phyloP scores from a whole-genome alignment of 2,888 invertebrate genomes.

The Limnephilus marmoratus region DNA sequence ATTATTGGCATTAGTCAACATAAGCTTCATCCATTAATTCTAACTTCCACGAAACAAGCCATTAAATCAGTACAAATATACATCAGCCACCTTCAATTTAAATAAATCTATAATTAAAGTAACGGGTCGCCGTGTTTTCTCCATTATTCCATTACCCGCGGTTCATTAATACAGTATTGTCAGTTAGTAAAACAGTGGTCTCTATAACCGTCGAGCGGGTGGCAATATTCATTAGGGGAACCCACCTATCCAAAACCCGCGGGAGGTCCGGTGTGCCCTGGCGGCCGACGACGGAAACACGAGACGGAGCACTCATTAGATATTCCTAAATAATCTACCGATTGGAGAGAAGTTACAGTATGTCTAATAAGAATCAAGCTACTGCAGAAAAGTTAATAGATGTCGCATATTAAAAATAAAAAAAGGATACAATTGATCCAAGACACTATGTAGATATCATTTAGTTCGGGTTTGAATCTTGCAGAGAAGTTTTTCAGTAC shows the following conservation, averaged over 20 bases:
- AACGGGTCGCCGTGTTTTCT: not conserved
- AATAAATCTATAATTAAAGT: slow-evolving; percentile 25
- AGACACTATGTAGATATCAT: too few relatives aligned
- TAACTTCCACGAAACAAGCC: not conserved
- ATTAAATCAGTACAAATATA: slow-evolving; percentile 2
- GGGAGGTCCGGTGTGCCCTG: slow-evolving; percentile 29
- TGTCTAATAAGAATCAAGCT: not conserved
- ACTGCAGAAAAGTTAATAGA: not conserved
- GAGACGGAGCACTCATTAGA: not conserved
- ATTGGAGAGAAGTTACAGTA: not conserved
- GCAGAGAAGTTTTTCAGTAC: too few relatives aligned
- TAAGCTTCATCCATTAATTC: not conserved
- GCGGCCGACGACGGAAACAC: slow-evolving; percentile 7
- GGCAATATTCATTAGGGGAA: slow-evolving; percentile 5
- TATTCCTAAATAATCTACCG: not conserved
- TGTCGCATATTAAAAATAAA: too few relatives aligned
- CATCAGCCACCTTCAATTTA: slow-evolving; percentile 18
- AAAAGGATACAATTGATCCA: too few relatives aligned
- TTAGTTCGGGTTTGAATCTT: too few relatives aligned
- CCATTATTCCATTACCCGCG: slow-evolving; percentile 6
- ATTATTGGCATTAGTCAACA: not conserved
- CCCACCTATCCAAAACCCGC: slow-evolving; percentile 8
- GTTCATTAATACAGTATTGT: not conserved
- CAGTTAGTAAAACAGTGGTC: not conserved
- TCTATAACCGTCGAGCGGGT: not conserved